Percentiles rank a stretch among this genome's conserved stretches.
These are phyloP conservation scores for Lissocephala sabroskyi DNA, from an alignment of 2,888 invertebrate species.

Conservation along the genomic window DNA sequence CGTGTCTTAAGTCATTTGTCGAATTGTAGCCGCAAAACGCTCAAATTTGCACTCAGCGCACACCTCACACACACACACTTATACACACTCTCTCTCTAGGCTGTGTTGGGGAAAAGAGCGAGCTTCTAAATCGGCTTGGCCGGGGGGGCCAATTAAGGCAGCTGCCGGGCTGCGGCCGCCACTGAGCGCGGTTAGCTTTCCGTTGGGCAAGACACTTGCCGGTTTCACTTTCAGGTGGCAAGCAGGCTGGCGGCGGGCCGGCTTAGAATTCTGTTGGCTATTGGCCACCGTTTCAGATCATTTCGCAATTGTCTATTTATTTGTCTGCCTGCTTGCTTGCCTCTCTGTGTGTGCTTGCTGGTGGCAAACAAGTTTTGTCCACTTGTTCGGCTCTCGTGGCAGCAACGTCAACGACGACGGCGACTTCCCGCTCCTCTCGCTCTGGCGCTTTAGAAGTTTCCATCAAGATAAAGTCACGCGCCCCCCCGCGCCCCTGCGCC, in stretches of 20 bases:
- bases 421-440: conserved; percentile 3
- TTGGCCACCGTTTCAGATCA: neutral
- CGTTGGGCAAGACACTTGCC: conserved; percentile 49
- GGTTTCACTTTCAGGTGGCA: conserved; percentile 47
- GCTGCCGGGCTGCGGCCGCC: conserved; percentile 20
- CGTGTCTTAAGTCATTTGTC: too few species aligned
- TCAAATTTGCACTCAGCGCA: neutral
- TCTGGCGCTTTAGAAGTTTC: conserved; percentile 38
- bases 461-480: conserved; percentile 19
- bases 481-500: neutral
- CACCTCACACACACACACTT: too few species aligned
- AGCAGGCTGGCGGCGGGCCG: neutral
- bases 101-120: too few species aligned
- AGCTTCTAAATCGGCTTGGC: neutral
- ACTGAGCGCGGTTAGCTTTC: neutral
- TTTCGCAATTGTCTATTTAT: conserved; percentile 19
- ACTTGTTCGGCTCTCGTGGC: neutral
- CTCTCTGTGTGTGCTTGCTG: conserved; percentile 3
- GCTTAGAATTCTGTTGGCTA: conserved; percentile 1
- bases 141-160: conserved; percentile 30
- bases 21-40: conserved; percentile 1
- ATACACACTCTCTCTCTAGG: too few species aligned
- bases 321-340: conserved; percentile 22
- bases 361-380: conserved; percentile 1
- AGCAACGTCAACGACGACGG: conserved; percentile 17